Evolutionary conservation across 2,113 vertebrate genomes (phyloP).

Genomic region (Pyxicephalus adspersus): DNA sequence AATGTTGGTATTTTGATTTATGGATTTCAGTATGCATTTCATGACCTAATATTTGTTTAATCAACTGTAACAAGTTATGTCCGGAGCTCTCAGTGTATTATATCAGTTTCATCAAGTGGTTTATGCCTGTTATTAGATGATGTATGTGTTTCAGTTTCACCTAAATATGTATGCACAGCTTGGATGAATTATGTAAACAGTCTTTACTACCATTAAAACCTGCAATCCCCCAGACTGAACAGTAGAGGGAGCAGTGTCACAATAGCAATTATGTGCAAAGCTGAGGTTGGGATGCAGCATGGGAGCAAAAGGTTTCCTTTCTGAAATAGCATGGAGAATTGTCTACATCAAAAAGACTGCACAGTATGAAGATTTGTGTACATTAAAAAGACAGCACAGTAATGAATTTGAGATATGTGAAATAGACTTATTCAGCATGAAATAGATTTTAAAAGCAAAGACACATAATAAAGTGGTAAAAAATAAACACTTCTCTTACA

Average conservation of each 20-base stretch:
- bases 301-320: no score
- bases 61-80: conserved; percentile 22
- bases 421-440: no score
- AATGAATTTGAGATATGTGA: no score
- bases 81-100: conserved; percentile 32
- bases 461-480: no score
- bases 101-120: conserved; percentile 36
- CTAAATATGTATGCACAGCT: conserved; percentile 37
- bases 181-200: conserved; percentile 44
- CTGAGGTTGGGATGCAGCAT: no score
- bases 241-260: conserved; percentile 47
- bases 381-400: no score
- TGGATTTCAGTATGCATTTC: conserved; percentile 20
- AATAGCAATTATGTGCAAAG: background rate
- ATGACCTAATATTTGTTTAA: conserved; percentile 49
- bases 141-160: conserved; percentile 40
- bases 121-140: conserved; percentile 32
- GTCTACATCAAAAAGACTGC: no score
- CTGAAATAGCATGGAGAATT: no score
- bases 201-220: background rate
- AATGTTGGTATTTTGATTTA: conserved; percentile 29
- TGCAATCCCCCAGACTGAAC: background rate
- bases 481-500: no score
- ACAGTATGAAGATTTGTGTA: no score
- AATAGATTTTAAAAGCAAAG: no score